These are phyloP conservation scores for Bos javanicus DNA, from an alignment of 2,113 vertebrate species.

Conservation along the genomic window DNA sequence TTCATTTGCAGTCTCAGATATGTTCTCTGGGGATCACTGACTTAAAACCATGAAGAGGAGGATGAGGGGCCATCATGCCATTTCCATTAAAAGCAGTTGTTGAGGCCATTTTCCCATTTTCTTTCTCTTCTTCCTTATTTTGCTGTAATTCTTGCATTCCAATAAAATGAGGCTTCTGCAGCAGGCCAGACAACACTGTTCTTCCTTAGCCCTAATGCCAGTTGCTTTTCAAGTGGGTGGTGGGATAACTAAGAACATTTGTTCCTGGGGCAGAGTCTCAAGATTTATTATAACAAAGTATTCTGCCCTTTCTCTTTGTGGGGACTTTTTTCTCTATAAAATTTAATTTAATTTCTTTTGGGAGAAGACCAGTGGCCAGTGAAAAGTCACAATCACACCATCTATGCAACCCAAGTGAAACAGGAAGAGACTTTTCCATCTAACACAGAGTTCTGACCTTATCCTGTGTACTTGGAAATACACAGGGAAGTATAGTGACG, in stretches of 20 bases:
- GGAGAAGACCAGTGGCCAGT: conserved; percentile 52
- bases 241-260: conserved; percentile 64
- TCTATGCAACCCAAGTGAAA: background rate
- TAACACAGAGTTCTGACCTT: background rate
- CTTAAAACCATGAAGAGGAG: conserved; percentile 78
- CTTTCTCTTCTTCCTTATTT: conserved; percentile 55
- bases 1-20: conserved; percentile 77
- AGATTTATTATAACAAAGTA: conserved; percentile 75
- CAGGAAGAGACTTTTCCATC: background rate
- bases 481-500: background rate
- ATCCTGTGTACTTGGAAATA: background rate
- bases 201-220: conserved; percentile 32
- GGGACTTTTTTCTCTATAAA: conserved; percentile 30
- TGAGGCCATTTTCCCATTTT: conserved; percentile 68
- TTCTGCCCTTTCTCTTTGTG: conserved; percentile 64
- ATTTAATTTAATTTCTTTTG: conserved; percentile 71
- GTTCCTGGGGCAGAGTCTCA: conserved; percentile 55
- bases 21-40: conserved; percentile 74
- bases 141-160: conserved; percentile 77
- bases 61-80: conserved; percentile 74
- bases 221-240: conserved; percentile 72
- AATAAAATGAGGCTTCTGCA: conserved; percentile 65
- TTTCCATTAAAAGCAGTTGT: conserved; percentile 82
- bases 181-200: conserved; percentile 57
- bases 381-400: conserved; percentile 48